Evolutionary conservation across 2,888 invertebrate species (phyloP).

Genomic region (Amiota mariae): DNA sequence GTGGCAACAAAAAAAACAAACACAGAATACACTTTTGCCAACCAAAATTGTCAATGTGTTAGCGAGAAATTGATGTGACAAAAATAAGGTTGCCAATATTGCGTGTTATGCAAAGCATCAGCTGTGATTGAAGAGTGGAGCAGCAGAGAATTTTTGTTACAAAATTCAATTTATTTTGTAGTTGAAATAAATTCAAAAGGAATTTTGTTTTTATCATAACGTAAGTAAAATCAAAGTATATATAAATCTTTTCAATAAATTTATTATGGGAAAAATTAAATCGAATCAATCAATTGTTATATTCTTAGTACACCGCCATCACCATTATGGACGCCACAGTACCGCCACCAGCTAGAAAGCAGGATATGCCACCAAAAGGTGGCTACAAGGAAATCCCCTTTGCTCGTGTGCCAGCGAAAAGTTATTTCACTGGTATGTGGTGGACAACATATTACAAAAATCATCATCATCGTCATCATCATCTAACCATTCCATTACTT

Average conservation of each 20-base stretch:
- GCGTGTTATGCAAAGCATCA: conserved; percentile 66
- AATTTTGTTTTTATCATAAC: neutral
- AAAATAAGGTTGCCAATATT: conserved; percentile 48
- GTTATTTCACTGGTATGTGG: conserved; percentile 80
- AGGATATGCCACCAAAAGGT: conserved; percentile 95
- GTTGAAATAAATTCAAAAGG: neutral
- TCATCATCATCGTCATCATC: neutral
- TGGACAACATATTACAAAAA: conserved; percentile 22
- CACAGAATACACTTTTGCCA: too few species aligned
- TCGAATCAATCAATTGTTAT: conserved; percentile 42
- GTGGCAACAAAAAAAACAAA: too few species aligned
- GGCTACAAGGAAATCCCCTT: conserved; percentile 88
- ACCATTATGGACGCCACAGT: conserved; percentile 64
- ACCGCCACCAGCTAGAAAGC: conserved; percentile 74
- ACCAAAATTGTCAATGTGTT: too few species aligned
- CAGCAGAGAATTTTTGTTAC: conserved; percentile 5
- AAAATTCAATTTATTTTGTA: conserved; percentile 31
- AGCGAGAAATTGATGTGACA: neutral
- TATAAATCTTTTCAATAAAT: too few species aligned
- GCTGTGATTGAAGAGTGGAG: conserved; percentile 19
- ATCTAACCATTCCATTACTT: neutral
- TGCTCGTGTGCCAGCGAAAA: conserved; percentile 82
- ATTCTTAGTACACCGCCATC: conserved; percentile 54
- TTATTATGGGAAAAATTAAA: too few species aligned
- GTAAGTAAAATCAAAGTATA: too few species aligned